Conservation (phyloP, 2,888 invertebrate genomes). For the Perdita meconis region DNA sequence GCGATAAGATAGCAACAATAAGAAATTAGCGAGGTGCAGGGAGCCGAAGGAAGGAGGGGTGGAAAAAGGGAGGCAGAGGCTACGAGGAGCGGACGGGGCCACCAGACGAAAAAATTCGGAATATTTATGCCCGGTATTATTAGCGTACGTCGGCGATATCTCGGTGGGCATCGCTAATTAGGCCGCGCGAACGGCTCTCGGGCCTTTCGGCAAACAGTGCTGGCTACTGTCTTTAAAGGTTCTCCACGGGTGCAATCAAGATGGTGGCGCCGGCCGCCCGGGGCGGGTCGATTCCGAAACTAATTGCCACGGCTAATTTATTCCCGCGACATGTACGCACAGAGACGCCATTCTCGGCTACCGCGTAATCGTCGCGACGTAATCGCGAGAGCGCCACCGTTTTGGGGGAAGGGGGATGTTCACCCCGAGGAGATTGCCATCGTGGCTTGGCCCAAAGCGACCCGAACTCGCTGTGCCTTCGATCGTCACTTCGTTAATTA, state of each 20-base stretch:
- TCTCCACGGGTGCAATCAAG: constrained; percentile 79
- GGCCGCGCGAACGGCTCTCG: constrained; percentile 76
- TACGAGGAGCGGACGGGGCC: constrained; percentile 59
- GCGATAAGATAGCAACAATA: constrained; percentile 15
- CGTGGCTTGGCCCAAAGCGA: constrained; percentile 1
- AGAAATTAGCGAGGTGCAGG: constrained; percentile 28
- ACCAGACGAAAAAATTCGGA: constrained; percentile 80
- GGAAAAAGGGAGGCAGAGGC: constrained; percentile 5
- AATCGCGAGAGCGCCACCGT: constrained; percentile 49
- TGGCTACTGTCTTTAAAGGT: constrained; percentile 82
- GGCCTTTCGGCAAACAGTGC: constrained; percentile 83
- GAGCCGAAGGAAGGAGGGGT: not conserved
- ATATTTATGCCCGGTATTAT: constrained; percentile 83
- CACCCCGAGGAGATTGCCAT: constrained; percentile 42
- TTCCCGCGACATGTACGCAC: constrained; percentile 79
- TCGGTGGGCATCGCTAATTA: constrained; percentile 84
- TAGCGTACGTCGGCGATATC: constrained; percentile 82
- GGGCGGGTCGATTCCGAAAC: constrained; percentile 83
- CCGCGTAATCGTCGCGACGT: constrained; percentile 71
- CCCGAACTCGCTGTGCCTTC: not conserved
- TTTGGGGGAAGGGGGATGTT: constrained; percentile 1
- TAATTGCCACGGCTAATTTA: constrained; percentile 84
- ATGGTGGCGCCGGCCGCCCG: constrained; percentile 84
- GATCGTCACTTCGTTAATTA: not conserved
- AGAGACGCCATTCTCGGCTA: constrained; percentile 77